Base-by-base conservation (phyloP, 2,113 vertebrate genomes). In the Pseudois nayaur region DNA sequence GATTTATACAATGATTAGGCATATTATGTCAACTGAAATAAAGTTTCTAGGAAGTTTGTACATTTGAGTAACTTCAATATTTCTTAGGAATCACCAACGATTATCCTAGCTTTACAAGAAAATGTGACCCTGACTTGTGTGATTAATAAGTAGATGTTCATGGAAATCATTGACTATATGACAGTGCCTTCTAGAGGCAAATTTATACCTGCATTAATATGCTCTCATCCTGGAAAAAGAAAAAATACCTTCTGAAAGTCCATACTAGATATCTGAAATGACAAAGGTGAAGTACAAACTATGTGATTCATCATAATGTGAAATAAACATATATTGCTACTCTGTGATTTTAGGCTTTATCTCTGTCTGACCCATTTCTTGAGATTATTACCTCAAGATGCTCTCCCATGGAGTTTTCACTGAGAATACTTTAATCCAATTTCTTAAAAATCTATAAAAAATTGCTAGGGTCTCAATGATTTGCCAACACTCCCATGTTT, bases 261-360 rank as follows among this genome's bases (percentile, higher is more conserved):
- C 94, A 82, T 6, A 0, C 81, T 25, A 95, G 96, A 82, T 97
- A 97, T 95, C 96, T 98, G 98, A 99, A 98, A 95, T 97, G 97
- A 97, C 89, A 94, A 97, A 98, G 96, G 97, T 91, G 98, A 98
- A 97, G 54, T 95, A 97, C 71, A 97, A 93, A 97, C 97, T 97
- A 81, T 12, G 95, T 97, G 94, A 98, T 98, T 92, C 92, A 86
- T 88, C 90, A 95, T 98, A 98, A 97, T 94, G 62, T 98, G 97
- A 97, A 97, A 98, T 95, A 96, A 98, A 96, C 40, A 93, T 59
- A 71, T 91, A 96, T 94, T 96, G 92, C 97, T 9, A 0, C 95
- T 97, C 92, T 97, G 79, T 64, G 64, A 97, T 98, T 98, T 98
- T 98, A 97, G 97, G 98, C 98, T 98, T 98, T 97, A 98, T 98